Conservation (phyloP, 2,888 invertebrate species). For the Anorthoa munda region DNA sequence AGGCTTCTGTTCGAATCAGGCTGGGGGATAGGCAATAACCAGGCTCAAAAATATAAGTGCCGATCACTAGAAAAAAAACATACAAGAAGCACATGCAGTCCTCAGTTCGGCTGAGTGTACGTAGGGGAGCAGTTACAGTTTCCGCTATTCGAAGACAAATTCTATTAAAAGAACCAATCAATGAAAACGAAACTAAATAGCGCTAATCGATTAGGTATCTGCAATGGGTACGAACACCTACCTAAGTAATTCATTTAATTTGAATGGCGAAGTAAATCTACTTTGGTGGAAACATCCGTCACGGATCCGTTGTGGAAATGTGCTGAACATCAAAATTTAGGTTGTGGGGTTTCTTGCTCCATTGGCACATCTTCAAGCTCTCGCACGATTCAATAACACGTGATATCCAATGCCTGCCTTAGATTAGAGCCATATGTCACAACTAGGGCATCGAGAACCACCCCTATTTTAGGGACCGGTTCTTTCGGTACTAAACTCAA, state of each 20-base stretch:
- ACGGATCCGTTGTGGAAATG: background rate
- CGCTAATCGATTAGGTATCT: constrained; percentile 30
- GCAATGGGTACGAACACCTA: background rate
- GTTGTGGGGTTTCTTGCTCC: background rate
- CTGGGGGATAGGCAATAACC: no score
- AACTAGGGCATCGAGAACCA: no score
- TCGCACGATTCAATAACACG: background rate
- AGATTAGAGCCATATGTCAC: no score
- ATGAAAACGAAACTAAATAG: constrained; percentile 15
- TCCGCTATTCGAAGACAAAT: constrained; percentile 21
- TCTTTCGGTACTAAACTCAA: no score
- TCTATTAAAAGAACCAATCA: constrained; percentile 25
- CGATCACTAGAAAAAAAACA: no score
- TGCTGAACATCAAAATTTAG: background rate
- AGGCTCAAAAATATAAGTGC: no score
- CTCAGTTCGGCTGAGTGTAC: background rate
- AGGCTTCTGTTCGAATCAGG: no score
- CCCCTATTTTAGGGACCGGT: no score
- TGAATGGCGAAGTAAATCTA: constrained; percentile 27
- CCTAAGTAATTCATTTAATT: constrained; percentile 13
- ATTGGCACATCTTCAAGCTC: background rate
- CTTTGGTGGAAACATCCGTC: background rate
- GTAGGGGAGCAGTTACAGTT: constrained; percentile 8
- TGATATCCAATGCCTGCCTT: background rate
- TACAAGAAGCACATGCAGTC: no score